These are phyloP conservation scores for Drosophila suboccidentalis DNA, from an alignment of 2,888 invertebrate genomes.

Conservation along the genomic window DNA sequence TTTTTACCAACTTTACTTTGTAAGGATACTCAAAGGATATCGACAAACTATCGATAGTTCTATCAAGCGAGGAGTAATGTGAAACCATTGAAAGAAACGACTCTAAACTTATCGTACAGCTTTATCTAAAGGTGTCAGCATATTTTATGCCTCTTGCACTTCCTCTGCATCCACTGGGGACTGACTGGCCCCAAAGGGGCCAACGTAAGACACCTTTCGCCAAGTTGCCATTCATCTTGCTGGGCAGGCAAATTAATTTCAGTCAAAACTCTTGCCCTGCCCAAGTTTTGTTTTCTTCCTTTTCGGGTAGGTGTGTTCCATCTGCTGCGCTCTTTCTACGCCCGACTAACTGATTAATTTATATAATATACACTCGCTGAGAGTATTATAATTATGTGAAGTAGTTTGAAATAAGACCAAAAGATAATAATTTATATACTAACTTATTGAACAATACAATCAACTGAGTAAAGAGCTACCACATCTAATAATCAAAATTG, in stretches of 20 bases:
- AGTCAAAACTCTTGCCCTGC: constrained; percentile 64
- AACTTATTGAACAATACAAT: background rate
- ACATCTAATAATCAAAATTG: background rate
- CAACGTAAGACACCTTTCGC: constrained; percentile 55
- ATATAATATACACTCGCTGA: constrained; percentile 6
- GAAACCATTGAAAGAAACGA: background rate
- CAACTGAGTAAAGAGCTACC: background rate
- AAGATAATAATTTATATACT: no score
- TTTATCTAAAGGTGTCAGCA: constrained; percentile 63
- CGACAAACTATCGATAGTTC: background rate
- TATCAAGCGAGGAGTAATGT: background rate
- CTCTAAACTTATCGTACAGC: constrained; percentile 31
- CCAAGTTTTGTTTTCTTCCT: constrained; percentile 30
- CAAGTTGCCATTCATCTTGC: constrained; percentile 63
- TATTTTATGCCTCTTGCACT: constrained; percentile 67
- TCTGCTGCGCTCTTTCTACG: constrained; percentile 44
- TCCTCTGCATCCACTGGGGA: constrained; percentile 17
- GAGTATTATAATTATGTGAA: background rate
- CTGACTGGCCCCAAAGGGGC: constrained; percentile 24
- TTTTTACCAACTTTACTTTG: background rate
- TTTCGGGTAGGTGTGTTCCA: constrained; percentile 59
- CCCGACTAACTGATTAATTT: constrained; percentile 66
- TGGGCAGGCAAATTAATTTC: constrained; percentile 75
- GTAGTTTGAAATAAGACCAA: background rate
- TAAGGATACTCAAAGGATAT: background rate